Evolutionary conservation across 1,140 invertebrate genomes (phyloP), one percentile per base, ranked within the genome.

Genomic region (Polyergus mexicanus): DNA sequence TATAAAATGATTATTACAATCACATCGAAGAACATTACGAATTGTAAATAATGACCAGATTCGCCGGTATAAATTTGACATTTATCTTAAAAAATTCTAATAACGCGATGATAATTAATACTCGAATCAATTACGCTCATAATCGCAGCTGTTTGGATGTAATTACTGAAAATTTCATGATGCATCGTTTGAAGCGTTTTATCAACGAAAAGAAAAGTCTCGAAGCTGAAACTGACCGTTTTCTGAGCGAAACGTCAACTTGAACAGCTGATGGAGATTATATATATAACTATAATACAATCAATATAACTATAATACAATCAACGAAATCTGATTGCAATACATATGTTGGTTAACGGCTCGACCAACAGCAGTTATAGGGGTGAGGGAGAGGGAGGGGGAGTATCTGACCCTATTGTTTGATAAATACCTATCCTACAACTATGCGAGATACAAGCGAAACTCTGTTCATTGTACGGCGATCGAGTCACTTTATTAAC

Each of bases 341-440:
- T 72, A 81, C 78, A 81, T 44, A 72, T 81, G 54, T 60, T 81
- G 78, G 63, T 56, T 41, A 80, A 80, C 76, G 44, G 66, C 66
- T 72, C 66, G 78, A 71, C 22, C 44, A 22, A 44, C 66, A 58
- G 66, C 66, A 58, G 66, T 54, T 81, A 72, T 81, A 38, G 78
- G 60, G 65, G 68, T 7, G n/a, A 60, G 63, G 68, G 25, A 22
- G 38, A 35, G 78, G 78, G 44, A 66, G 78, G 78, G 60, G 66
- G 65, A 65, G 19, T 60, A 71, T 81, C 78, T 58, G 78, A 54
- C 54, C 25, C 44, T 16, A 81, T 81, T 81, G 78, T 81, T 60
- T 81, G 78, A 72, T 81, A 81, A 81, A 81, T 81, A 81, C 66
- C 78, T 81, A 81, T 60, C 78, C 66, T 35, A 54, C 56, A 81